Evolutionary conservation across 2,888 invertebrate genomes (phyloP), one percentile per base, ranked within the genome.

Genomic region (Cephonodes hylas): DNA sequence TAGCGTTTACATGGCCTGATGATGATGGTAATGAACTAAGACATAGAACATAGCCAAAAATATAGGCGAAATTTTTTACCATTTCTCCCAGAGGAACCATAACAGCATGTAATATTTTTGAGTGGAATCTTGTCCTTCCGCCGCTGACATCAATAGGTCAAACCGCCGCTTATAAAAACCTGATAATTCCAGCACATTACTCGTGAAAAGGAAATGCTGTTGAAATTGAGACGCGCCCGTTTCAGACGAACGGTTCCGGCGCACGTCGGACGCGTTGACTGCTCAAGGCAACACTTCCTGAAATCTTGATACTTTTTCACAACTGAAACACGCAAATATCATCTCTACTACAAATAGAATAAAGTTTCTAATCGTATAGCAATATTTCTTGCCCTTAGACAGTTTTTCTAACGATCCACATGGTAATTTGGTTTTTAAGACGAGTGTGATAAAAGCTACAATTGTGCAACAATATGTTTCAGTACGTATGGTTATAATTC

Each of bases 251-350:
- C 15, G 20, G 45, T 59, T 59, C 59, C 59, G 59, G 22, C 27
- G 25, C 58, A 15, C 18, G 53, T 31, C 53, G 46, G 59, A 59
- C 34, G 46, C 46, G 45, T 31, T 48, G 38, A 48, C 38, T 46
- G 59, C 59, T 59, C 46, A 46, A 59, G 59, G 46, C 38, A 59
- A 59, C 46, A 59, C 59, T 59, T 59, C 59, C 59, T 34, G 46
- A 23, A 34, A 45, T 59, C 45, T n/a, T 59, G 46, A 18, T 18
- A 31, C 53, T 53, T 53, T 53, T 46, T 31, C 18, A 31, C 8
- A 18, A 27, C 53, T 10, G 31, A 27, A 53, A n/a, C 53, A 31
- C 4, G 27, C 8, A 4, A 53, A 53, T 18, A 8, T 31, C 53
- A 10, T 18, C 31, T 27, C 25, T 53, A 31, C 1, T 31, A 3